These are phyloP conservation scores for Limonius californicus DNA, from an alignment of 1,140 invertebrate species.

Conservation along the genomic window DNA sequence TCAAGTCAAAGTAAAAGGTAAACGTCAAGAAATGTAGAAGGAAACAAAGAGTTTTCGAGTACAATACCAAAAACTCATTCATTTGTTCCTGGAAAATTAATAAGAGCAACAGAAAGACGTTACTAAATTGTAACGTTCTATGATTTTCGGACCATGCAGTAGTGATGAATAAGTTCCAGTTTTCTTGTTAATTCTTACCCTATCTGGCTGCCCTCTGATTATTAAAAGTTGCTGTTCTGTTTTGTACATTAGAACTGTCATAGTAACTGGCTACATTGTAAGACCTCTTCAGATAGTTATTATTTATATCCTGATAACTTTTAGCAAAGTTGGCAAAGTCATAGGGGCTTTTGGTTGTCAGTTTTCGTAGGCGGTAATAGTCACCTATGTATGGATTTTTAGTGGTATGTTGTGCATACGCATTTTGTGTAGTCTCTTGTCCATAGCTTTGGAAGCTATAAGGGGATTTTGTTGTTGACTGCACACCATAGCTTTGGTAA, in stretches of 20 bases:
- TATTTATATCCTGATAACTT: conserved; percentile 37
- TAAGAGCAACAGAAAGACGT: too few relatives aligned
- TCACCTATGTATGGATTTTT: conserved; percentile 33
- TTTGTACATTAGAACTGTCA: conserved; percentile 35
- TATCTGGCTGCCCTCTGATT: neutral
- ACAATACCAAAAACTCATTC: too few relatives aligned
- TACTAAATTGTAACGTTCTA: too few relatives aligned
- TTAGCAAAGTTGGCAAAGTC: conserved; percentile 47
- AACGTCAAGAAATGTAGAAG: too few relatives aligned
- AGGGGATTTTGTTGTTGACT: conserved; percentile 51
- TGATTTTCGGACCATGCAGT: too few relatives aligned
- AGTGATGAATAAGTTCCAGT: neutral
- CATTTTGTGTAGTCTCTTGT: conserved; percentile 38
- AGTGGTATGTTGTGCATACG: conserved; percentile 20
- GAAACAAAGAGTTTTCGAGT: too few relatives aligned
- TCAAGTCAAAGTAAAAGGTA: too few relatives aligned
- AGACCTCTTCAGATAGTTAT: conserved; percentile 49
- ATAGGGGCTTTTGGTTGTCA: conserved; percentile 47
- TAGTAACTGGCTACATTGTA: conserved; percentile 46
- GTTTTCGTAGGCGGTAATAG: conserved; percentile 38
- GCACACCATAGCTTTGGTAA: conserved; percentile 30
- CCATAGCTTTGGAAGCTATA: conserved; percentile 53
- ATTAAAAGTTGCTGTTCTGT: conserved; percentile 20
- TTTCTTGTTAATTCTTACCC: conserved; percentile 15
- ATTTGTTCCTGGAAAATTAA: too few relatives aligned